Evolutionary conservation across 2,888 invertebrate genomes (phyloP), one percentile per base, ranked within the genome.

Genomic region (Cactoblastis cactorum): DNA sequence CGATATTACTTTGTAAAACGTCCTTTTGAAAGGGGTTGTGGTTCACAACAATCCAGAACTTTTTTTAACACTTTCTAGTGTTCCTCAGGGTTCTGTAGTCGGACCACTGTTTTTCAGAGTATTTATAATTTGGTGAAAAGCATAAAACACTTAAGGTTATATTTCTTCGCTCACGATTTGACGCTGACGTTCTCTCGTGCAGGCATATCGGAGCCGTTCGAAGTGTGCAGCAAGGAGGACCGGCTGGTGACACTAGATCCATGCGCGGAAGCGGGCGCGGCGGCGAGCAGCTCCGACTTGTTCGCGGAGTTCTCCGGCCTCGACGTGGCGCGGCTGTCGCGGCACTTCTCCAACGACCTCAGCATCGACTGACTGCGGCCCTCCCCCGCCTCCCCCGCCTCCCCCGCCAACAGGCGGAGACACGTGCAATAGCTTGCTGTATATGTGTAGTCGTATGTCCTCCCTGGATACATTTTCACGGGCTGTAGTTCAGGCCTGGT

Each of bases 281-380:
- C 80, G 0, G 76, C 83, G 0, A 71, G 77, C 6, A 70, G n/a
- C n/a, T n/a, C 81, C 0, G 89, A 89, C 55, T 78, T 90, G 4
- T 86, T 90, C 74, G 86, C 82, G 0, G 90, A 90, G 59, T 87
- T 90, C 72, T 80, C 87, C 0, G 88, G 86, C 0, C 67, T 90
- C 0, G 89, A 90, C 49, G 88, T 90, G 0, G 80, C 86, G 1
- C 87, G 81, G 58, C 78, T 89, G 12, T 90, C 88, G 46, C 78
- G 89, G 17, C 89, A 90, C 51, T 88, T 88, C 74, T 80, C 88
- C 0, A 85, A 90, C 67, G 90, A 90, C 53, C 71, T 90, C 17
- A 87, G 80, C 56, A 86, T 90, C 51, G 90, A 90, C 84, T 90
- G 90, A 90, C 88, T 90, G 81, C 90, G 73, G 74, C 69, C 68